Conservation (phyloP, 2,113 vertebrate species). For the Rhinoderma darwinii region DNA sequence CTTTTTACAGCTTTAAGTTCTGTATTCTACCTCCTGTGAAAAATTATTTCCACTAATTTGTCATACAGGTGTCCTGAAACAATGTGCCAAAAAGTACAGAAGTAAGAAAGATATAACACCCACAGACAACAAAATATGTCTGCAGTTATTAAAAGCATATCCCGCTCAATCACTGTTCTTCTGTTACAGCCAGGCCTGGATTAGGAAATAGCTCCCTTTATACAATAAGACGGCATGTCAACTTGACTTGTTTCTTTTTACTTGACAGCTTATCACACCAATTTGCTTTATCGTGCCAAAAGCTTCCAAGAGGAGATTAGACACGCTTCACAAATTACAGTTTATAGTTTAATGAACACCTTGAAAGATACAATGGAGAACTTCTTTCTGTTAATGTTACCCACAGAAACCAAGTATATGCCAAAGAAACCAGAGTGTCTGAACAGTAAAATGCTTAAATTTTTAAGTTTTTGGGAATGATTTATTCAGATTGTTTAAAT, state of each 20-base stretch:
- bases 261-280: slow-evolving; percentile 79
- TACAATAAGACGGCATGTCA: slow-evolving; percentile 69
- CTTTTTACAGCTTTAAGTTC: slow-evolving; percentile 38
- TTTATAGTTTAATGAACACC: slow-evolving; percentile 70
- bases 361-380: slow-evolving; percentile 66
- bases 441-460: background rate
- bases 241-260: slow-evolving; percentile 75
- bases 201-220: slow-evolving; percentile 81
- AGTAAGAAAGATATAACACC: slow-evolving; percentile 72
- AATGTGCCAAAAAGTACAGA: slow-evolving; percentile 70
- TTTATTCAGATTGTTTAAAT: background rate
- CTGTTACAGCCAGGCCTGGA: slow-evolving; percentile 78
- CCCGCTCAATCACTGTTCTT: slow-evolving; percentile 68
- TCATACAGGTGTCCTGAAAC: slow-evolving; percentile 73
- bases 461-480: background rate
- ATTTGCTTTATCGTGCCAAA: slow-evolving; percentile 78
- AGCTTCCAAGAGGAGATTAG: slow-evolving; percentile 80
- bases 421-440: background rate
- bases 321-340: slow-evolving; percentile 82
- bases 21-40: slow-evolving; percentile 68
- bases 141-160: slow-evolving; percentile 69
- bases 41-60: slow-evolving; percentile 67
- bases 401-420: background rate
- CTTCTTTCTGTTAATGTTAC: slow-evolving; percentile 21
- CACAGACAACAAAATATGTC: slow-evolving; percentile 77